phyloP scores from a whole-genome alignment of 2,797 vertebrate species.

The Mormyrus hasselquistii region DNA sequence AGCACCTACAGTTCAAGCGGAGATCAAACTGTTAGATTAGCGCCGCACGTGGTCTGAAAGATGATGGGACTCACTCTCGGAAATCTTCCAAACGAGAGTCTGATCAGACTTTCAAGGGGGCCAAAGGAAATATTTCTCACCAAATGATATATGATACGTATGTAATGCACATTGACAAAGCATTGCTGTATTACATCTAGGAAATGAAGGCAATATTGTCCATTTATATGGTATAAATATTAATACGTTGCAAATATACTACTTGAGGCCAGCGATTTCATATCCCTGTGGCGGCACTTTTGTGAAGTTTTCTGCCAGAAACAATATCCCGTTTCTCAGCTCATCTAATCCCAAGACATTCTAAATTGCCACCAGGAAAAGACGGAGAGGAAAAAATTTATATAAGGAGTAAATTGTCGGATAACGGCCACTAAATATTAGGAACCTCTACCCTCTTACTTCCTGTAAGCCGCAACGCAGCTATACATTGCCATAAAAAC shows the following conservation, averaged over 20 bases:
- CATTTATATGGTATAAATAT: constrained; percentile 35
- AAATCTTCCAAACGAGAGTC: not conserved
- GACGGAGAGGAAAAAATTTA: not conserved
- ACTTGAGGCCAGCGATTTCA: constrained; percentile 32
- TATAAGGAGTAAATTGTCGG: not conserved
- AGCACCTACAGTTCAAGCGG: not conserved
- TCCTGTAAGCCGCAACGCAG: not conserved
- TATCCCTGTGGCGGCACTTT: constrained; percentile 33
- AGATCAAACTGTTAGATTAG: not conserved
- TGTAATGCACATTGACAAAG: not conserved
- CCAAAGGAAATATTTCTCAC: not conserved
- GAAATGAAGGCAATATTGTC: not conserved
- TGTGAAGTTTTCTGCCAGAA: not conserved
- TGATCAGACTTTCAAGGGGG: not conserved
- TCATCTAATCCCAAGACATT: not conserved
- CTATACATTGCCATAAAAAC: not conserved
- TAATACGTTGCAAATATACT: constrained; percentile 39
- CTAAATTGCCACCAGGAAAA: not conserved
- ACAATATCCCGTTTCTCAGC: not conserved
- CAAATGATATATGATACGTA: not conserved
- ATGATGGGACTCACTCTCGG: not conserved
- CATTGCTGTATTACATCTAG: not conserved
- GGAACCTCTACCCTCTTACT: not conserved
- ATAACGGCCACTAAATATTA: not conserved
- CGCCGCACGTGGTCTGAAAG: not conserved